phyloP scores from a whole-genome alignment of 2,888 invertebrate species.

The Pristionchus fissidentatus region DNA sequence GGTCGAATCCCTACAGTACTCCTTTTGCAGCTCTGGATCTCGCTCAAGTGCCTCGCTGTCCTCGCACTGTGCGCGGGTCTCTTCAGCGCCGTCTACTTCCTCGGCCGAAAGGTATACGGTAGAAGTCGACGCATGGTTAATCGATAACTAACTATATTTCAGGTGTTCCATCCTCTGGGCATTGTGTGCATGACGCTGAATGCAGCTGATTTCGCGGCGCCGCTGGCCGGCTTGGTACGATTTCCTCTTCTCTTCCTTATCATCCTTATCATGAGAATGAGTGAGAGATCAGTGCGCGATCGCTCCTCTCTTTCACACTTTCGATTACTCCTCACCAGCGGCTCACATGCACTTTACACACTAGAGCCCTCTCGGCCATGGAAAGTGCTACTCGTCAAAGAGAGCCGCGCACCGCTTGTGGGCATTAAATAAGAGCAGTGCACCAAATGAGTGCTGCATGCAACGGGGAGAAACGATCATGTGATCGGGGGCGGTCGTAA shows the following conservation, averaged over 20 bases:
- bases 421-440: too few species aligned
- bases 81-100: constrained; percentile 66
- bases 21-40: constrained; percentile 69
- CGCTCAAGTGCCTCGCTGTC: constrained; percentile 69
- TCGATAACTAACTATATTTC: constrained; percentile 18
- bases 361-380: not conserved
- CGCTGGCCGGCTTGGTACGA: constrained; percentile 84
- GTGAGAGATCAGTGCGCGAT: not conserved
- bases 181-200: constrained; percentile 83
- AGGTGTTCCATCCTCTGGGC: constrained; percentile 80
- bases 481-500: too few species aligned
- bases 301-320: constrained; percentile 7
- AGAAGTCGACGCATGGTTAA: too few species aligned
- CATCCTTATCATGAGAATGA: not conserved
- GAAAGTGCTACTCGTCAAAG: not conserved
- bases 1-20: too few species aligned
- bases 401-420: constrained; percentile 16
- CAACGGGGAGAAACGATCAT: too few species aligned
- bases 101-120: constrained; percentile 62
- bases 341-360: too few species aligned
- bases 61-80: constrained; percentile 64
- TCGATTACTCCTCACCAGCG: not conserved
- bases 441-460: too few species aligned
- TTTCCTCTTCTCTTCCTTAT: not conserved
- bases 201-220: constrained; percentile 87